Evolutionary conservation across 35 echinoderm and acorn worm genomes (phyloP).

Genomic region (Apostichopus parvimensis): DNA sequence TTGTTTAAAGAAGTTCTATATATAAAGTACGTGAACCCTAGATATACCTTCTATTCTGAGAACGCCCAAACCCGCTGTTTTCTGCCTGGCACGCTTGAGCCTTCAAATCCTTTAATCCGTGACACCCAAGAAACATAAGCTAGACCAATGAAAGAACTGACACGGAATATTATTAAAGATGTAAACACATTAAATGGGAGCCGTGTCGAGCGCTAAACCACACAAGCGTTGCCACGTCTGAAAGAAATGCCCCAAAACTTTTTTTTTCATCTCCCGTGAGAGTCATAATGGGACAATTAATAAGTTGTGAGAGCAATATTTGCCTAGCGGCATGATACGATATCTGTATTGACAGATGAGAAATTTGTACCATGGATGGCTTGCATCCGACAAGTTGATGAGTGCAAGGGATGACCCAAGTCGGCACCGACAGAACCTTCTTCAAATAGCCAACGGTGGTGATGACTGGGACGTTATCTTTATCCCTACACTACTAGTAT

Average conservation of each 20-base stretch:
- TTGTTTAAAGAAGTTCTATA: too few relatives aligned
- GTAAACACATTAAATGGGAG: constrained; percentile 44
- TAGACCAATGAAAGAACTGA: background rate
- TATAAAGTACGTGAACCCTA: background rate
- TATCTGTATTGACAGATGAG: constrained; percentile 48
- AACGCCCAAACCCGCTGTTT: background rate
- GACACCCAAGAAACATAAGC: constrained; percentile 8
- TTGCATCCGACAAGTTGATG: constrained; percentile 42
- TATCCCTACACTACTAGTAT: background rate
- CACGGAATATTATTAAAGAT: constrained; percentile 37
- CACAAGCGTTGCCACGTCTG: constrained; percentile 16
- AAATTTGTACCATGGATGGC: background rate
- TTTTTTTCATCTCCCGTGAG: constrained; percentile 23
- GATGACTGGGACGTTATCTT: background rate
- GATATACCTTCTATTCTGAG: background rate
- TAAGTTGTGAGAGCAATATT: constrained; percentile 49
- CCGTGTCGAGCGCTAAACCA: constrained; percentile 46
- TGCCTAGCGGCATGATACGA: constrained; percentile 45
- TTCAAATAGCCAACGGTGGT: constrained; percentile 59
- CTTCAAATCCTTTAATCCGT: constrained; percentile 45
- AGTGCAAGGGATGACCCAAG: constrained; percentile 18
- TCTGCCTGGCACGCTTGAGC: background rate
- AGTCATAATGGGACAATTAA: constrained; percentile 47
- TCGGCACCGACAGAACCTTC: background rate
- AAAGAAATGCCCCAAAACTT: constrained; percentile 18